Evolutionary conservation across 2,797 vertebrate species (phyloP).

Genomic region (Adelosebastes latens): DNA sequence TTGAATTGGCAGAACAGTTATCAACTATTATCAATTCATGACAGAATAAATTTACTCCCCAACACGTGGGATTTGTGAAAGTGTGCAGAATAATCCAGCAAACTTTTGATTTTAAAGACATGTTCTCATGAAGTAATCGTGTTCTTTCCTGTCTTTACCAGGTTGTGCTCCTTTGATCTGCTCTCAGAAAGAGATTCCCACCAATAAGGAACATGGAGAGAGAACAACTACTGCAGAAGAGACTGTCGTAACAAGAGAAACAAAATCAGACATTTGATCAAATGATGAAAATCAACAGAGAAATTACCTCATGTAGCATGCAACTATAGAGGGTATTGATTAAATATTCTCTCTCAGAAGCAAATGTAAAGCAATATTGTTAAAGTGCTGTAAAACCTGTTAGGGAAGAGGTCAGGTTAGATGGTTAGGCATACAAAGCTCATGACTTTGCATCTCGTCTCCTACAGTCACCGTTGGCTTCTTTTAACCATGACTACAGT

Average conservation of each 20-base stretch:
- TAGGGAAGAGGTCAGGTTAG: background rate
- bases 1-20: background rate
- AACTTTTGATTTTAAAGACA: too few species aligned
- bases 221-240: too few species aligned
- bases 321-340: background rate
- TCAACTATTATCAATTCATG: background rate
- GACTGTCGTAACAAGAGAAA: too few species aligned
- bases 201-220: too few species aligned
- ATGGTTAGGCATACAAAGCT: background rate
- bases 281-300: background rate
- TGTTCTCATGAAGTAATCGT: too few species aligned
- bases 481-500: background rate
- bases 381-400: background rate
- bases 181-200: too few species aligned
- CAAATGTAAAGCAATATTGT: background rate
- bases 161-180: too few species aligned
- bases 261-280: background rate
- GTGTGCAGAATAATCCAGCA: background rate
- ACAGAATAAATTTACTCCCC: background rate
- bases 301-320: background rate
- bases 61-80: background rate
- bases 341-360: background rate
- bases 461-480: background rate
- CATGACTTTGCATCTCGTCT: background rate
- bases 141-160: too few species aligned